A percentile compares a stretch with the other conserved stretches of the same genome.
Evolutionary conservation across 1,140 invertebrate genomes (phyloP).

Genomic region (Acromyrmex echinatior): DNA sequence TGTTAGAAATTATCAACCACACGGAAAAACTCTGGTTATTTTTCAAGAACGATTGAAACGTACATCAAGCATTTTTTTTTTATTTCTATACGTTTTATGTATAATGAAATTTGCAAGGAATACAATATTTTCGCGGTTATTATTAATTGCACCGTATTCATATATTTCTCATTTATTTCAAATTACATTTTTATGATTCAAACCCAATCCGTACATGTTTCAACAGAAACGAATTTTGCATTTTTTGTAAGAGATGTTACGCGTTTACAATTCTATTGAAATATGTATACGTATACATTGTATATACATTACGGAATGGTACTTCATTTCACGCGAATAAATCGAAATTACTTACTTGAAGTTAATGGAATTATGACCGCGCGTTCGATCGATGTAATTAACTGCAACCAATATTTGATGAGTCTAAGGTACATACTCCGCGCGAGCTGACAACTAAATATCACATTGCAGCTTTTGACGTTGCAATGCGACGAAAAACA

Average conservation of each 20-base stretch:
- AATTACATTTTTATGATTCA: conserved; percentile 13
- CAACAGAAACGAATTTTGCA: neutral
- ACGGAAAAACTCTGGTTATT: neutral
- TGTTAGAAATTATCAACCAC: neutral
- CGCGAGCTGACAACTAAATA: conserved; percentile 47
- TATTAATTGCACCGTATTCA: neutral
- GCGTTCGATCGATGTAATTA: conserved; percentile 53
- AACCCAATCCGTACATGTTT: neutral
- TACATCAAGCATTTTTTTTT: neutral
- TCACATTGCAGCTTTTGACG: conserved; percentile 8
- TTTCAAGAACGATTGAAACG: neutral
- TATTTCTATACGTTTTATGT: neutral
- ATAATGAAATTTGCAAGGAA: conserved; percentile 9
- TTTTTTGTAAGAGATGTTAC: neutral
- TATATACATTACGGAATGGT: neutral
- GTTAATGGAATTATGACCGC: conserved; percentile 51
- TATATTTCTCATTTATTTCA: neutral
- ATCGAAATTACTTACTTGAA: conserved; percentile 52
- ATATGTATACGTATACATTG: neutral
- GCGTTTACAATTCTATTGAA: neutral
- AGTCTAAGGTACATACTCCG: conserved; percentile 48
- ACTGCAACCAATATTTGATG: conserved; percentile 49
- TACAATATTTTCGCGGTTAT: neutral
- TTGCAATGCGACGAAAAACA: conserved; percentile 38
- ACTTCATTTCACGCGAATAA: conserved; percentile 11